Evolutionary conservation across 2,888 invertebrate species (phyloP).

Genomic region (Stenoptilia bipunctidactyla): DNA sequence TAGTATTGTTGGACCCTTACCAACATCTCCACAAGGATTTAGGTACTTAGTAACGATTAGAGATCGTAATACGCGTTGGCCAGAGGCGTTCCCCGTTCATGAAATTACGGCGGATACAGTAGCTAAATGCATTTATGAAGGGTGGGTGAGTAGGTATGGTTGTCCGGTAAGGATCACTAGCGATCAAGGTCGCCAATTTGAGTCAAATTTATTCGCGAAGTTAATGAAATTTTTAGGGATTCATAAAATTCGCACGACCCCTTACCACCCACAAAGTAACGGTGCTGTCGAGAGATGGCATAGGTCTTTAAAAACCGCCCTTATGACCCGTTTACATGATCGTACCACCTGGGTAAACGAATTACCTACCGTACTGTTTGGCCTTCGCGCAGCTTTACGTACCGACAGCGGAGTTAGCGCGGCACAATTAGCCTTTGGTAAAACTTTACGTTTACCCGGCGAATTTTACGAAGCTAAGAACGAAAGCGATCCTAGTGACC

Average conservation of each 20-base stretch:
- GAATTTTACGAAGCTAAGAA: slow-evolving; percentile 1
- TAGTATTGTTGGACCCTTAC: too few relatives aligned
- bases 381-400: slow-evolving; percentile 11
- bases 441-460: slow-evolving; percentile 11
- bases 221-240: slow-evolving; percentile 6
- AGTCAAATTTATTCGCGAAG: slow-evolving; percentile 13
- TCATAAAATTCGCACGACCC: slow-evolving; percentile 10
- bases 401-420: slow-evolving; percentile 11
- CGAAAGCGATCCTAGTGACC: neutral
- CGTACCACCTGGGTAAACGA: slow-evolving; percentile 22
- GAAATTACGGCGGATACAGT: slow-evolving; percentile 16
- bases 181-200: too few relatives aligned
- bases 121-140: slow-evolving; percentile 9
- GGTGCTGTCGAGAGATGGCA: slow-evolving; percentile 16
- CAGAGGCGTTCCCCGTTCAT: slow-evolving; percentile 13
- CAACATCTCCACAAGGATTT: slow-evolving; percentile 6
- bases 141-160: slow-evolving; percentile 12
- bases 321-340: slow-evolving; percentile 4
- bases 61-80: slow-evolving; percentile 13
- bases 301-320: slow-evolving; percentile 11
- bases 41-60: neutral
- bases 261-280: too few relatives aligned
- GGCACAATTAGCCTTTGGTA: slow-evolving; percentile 12
- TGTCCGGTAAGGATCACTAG: slow-evolving; percentile 3
- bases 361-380: slow-evolving; percentile 23